Conservation (phyloP, 2,113 vertebrate species). For the Bettongia penicillata region DNA sequence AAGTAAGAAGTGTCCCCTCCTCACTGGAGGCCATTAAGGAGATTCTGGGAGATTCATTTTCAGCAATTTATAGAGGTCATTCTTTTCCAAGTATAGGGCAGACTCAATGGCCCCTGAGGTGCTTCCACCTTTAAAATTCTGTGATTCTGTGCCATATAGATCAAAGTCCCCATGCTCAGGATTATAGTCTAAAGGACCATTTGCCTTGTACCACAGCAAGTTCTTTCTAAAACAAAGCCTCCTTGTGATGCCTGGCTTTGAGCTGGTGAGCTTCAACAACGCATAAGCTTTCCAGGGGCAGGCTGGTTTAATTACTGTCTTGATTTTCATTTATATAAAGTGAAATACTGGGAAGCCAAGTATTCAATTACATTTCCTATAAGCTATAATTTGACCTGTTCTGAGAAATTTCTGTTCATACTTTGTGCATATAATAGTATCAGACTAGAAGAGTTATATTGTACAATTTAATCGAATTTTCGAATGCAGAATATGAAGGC, state of each 20-base stretch:
- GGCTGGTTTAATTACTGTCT: neutral
- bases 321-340: neutral
- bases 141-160: neutral
- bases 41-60: neutral
- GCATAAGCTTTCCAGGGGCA: neutral
- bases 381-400: constrained; percentile 30
- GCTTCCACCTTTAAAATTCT: neutral
- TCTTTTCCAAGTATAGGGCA: neutral
- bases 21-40: neutral
- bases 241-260: neutral
- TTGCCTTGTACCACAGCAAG: neutral
- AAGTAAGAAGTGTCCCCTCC: neutral
- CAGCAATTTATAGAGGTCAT: neutral
- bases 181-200: neutral
- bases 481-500: constrained; percentile 12
- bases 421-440: constrained; percentile 52
- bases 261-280: neutral
- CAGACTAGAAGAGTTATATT: constrained; percentile 40
- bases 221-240: neutral
- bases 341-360: neutral
- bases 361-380: neutral
- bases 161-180: neutral
- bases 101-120: neutral
- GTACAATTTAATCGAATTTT: constrained; percentile 33
- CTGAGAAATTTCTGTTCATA: constrained; percentile 66